These are phyloP conservation scores for Rynchops niger DNA, from an alignment of 2,113 vertebrate species.

Conservation along the genomic window DNA sequence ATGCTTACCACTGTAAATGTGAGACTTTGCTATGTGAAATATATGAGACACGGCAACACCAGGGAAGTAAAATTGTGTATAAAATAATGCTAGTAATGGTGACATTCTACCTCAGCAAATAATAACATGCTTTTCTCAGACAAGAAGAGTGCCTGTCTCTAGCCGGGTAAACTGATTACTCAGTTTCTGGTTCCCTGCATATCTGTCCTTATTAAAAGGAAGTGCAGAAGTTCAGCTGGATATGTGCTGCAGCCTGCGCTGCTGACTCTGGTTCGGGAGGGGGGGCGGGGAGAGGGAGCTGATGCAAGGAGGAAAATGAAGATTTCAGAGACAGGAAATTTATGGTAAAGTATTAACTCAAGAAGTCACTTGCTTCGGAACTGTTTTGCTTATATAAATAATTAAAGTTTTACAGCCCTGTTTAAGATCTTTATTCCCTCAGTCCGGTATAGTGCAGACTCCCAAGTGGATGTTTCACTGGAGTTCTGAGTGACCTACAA, in stretches of 20 bases:
- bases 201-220: slow-evolving; percentile 64
- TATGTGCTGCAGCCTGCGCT: background rate
- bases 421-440: background rate
- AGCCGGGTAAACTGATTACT: slow-evolving; percentile 49
- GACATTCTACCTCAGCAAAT: background rate
- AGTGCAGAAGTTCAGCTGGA: slow-evolving; percentile 52
- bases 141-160: background rate
- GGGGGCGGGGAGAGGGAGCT: background rate
- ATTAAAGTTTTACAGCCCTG: background rate
- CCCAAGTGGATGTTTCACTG: background rate
- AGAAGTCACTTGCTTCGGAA: background rate
- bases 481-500: background rate
- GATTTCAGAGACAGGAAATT: background rate
- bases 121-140: background rate
- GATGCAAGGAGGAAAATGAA: background rate
- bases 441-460: background rate
- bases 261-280: background rate
- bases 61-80: background rate
- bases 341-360: background rate
- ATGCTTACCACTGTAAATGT: background rate
- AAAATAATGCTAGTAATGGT: background rate
- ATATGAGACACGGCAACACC: background rate
- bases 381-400: background rate
- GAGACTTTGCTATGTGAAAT: background rate
- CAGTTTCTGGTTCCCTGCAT: slow-evolving; percentile 24